These are phyloP conservation scores for Acanthaster planci DNA, from an alignment of 35 echinoderm and acorn worm genomes.

Conservation along the genomic window DNA sequence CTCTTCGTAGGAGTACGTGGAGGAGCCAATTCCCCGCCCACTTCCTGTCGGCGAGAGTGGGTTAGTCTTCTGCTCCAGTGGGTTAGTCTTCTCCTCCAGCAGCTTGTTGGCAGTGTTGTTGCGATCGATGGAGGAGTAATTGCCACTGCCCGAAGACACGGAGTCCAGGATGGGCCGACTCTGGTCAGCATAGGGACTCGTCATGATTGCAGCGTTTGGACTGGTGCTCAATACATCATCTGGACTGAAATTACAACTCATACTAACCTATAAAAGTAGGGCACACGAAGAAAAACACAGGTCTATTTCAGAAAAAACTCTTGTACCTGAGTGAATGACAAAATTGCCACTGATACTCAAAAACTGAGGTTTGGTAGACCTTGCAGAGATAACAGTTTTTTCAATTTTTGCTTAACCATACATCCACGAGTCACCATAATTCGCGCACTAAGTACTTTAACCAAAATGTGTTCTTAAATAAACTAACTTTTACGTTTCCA, in stretches of 20 bases:
- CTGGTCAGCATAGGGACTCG: not conserved
- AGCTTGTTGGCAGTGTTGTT: not conserved
- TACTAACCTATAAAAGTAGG: not conserved
- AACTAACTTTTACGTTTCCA: too few species aligned
- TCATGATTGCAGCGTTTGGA: not conserved
- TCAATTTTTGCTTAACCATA: too few species aligned
- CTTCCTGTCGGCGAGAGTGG: not conserved
- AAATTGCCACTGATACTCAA: too few species aligned
- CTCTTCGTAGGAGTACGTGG: conserved; percentile 54
- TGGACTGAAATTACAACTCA: not conserved
- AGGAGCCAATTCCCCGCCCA: not conserved
- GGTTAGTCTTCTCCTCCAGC: not conserved
- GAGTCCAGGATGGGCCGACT: not conserved
- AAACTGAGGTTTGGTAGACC: too few species aligned
- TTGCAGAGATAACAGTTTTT: too few species aligned
- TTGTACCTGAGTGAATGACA: too few species aligned
- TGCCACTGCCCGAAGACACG: not conserved
- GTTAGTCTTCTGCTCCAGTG: not conserved
- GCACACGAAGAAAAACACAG: too few species aligned
- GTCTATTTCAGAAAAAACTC: too few species aligned
- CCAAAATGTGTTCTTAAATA: too few species aligned
- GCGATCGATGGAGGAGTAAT: not conserved
- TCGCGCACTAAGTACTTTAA: too few species aligned
- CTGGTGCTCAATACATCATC: too few species aligned
- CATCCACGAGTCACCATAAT: too few species aligned